These are phyloP conservation scores for Turdus rufiventris DNA, from an alignment of 2,113 vertebrate species.

Conservation along the genomic window DNA sequence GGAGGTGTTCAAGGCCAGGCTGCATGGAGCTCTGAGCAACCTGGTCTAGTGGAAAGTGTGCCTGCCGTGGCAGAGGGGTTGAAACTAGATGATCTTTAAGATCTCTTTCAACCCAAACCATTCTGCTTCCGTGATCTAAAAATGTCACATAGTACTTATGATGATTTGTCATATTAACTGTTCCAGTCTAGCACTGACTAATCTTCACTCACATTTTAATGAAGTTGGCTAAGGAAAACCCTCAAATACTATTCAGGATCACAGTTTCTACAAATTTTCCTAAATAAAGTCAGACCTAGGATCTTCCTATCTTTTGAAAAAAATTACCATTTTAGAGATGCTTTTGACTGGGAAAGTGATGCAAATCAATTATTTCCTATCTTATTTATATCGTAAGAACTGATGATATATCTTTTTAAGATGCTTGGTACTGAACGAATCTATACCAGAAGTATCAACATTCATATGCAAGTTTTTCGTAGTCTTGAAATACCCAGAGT, in stretches of 20 bases:
- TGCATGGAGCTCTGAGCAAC: neutral
- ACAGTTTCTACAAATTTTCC: neutral
- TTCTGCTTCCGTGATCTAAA: neutral
- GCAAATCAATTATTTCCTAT: neutral
- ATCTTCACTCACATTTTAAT: neutral
- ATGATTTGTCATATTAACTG: neutral
- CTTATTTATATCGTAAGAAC: neutral
- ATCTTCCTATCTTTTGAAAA: neutral
- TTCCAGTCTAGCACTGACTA: neutral
- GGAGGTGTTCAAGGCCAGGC: neutral
- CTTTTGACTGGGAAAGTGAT: neutral
- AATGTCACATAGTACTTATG: neutral
- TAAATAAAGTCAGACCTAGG: neutral
- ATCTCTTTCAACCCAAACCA: neutral
- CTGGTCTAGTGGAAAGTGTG: neutral
- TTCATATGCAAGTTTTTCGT: neutral
- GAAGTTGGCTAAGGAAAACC: neutral
- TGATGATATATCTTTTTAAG: neutral
- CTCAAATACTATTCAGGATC: neutral
- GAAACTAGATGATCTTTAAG: neutral
- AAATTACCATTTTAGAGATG: neutral
- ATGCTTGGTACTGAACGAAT: neutral
- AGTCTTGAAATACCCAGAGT: neutral
- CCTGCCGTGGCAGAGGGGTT: neutral
- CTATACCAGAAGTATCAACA: neutral